A percentile compares a stretch with the other conserved stretches of the same genome.
Evolutionary conservation across 92 coral and sea anemone genomes (phyloP).

Genomic region (Palythoa heliodiscus): DNA sequence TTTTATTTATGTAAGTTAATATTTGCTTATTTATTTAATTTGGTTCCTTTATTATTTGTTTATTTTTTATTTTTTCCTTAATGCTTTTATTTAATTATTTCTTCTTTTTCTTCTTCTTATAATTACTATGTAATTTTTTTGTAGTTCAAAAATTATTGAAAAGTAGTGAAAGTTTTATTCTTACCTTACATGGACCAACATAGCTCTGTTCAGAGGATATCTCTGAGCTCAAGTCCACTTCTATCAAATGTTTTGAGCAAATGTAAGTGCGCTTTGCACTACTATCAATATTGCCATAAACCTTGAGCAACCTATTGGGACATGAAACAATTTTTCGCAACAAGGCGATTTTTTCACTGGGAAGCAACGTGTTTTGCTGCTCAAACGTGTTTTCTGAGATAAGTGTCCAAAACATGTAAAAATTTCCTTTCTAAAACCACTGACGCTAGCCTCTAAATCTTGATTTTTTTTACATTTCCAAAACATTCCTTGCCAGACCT

Average conservation of each 20-base stretch:
- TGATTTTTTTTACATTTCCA: no score
- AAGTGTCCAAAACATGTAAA: no score
- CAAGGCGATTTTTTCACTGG: not conserved
- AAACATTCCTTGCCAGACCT: no score
- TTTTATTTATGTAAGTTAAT: no score
- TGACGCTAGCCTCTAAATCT: no score
- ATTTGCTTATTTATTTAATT: no score
- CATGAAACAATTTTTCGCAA: not conserved
- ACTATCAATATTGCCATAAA: not conserved
- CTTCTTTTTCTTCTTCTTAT: no score
- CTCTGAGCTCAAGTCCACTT: not conserved
- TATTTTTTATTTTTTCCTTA: not conserved
- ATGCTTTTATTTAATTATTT: not conserved
- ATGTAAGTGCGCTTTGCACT: not conserved
- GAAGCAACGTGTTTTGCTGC: not conserved
- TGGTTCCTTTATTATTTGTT: no score
- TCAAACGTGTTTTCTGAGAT: no score
- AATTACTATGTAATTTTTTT: no score
- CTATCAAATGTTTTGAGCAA: not conserved
- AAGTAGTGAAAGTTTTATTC: not conserved
- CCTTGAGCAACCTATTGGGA: not conserved
- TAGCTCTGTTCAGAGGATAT: constrained; percentile 9
- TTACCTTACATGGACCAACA: not conserved
- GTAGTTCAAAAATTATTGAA: not conserved
- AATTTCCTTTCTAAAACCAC: no score